Percentiles rank a stretch among this genome's conserved stretches.
Evolutionary conservation across 2,797 vertebrate species (phyloP).

Genomic region (Etheostoma perlongum): DNA sequence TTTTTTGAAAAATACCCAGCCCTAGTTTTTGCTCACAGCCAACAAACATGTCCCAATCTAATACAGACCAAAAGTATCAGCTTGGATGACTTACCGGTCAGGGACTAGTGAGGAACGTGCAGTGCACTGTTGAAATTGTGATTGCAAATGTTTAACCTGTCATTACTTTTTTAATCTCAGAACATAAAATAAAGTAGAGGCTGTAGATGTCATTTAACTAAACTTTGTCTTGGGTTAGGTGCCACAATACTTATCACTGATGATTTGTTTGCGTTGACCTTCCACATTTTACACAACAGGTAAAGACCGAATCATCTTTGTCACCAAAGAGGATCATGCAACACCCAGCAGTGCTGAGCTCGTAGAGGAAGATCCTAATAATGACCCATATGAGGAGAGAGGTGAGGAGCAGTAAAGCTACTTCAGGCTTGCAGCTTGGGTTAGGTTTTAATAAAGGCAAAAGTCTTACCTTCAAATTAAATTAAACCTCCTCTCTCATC

Average conservation of each 20-base stretch:
- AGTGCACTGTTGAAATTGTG: background rate
- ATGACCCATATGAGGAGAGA: conserved; percentile 93
- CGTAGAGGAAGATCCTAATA: conserved; percentile 91
- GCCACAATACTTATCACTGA: background rate
- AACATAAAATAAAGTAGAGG: background rate
- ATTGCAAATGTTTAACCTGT: background rate
- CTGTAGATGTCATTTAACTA: background rate
- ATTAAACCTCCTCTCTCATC: conserved; percentile 56
- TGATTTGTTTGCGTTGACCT: background rate
- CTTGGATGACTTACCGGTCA: background rate
- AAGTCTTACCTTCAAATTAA: background rate
- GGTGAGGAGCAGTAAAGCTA: conserved; percentile 80
- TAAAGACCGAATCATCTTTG: conserved; percentile 96
- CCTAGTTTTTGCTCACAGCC: background rate
- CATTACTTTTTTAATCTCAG: background rate
- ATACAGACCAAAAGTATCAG: background rate
- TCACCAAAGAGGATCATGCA: conserved; percentile 95
- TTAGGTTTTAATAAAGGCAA: background rate
- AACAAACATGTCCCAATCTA: background rate
- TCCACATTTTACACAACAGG: conserved; percentile 76
- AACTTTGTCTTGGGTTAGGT: background rate
- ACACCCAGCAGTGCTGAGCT: conserved; percentile 93
- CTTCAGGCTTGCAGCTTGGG: background rate
- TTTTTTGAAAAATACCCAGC: no score
- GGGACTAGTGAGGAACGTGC: background rate